phyloP scores from a whole-genome alignment of 1,140 invertebrate genomes.

The Scaptomyza hsui region DNA sequence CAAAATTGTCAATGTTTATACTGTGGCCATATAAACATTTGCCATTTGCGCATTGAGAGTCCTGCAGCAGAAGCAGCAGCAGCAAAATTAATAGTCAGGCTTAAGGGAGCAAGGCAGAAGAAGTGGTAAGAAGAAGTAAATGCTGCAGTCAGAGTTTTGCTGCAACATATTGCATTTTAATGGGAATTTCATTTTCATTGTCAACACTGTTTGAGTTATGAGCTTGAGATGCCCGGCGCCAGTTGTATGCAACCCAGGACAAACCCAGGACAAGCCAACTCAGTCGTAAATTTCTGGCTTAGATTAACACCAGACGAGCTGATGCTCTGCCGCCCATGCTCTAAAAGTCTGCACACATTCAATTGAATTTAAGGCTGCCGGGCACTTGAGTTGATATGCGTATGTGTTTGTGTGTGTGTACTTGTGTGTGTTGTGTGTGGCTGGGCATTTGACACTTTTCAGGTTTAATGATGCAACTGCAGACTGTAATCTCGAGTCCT shows the following conservation, averaged over 20 bases:
- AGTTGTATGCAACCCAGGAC: conserved; percentile 1
- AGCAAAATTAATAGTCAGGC: conserved; percentile 32
- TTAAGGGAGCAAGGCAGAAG: background rate
- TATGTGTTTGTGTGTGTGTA: background rate
- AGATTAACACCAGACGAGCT: conserved; percentile 59
- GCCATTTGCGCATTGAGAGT: conserved; percentile 28
- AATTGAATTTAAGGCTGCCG: conserved; percentile 53
- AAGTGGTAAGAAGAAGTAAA: background rate
- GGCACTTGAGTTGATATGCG: conserved; percentile 22
- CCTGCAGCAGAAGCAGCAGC: conserved; percentile 2
- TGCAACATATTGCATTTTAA: conserved; percentile 82
- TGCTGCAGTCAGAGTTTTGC: conserved; percentile 21
- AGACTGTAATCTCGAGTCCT: conserved; percentile 26
- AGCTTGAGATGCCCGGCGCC: conserved; percentile 29
- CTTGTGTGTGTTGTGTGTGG: conserved; percentile 16
- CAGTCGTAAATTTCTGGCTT: conserved; percentile 67
- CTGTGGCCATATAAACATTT: conserved; percentile 47
- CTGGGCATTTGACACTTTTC: conserved; percentile 78
- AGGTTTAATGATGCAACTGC: conserved; percentile 74
- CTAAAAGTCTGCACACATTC: conserved; percentile 30
- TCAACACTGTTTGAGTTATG: conserved; percentile 80
- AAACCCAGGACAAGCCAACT: conserved; percentile 11
- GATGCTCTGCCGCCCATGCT: conserved; percentile 10
- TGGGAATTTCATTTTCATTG: conserved; percentile 82
- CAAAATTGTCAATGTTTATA: conserved; percentile 64